Conservation (phyloP, 2,113 vertebrate genomes). For the Arothron firmamentum region DNA sequence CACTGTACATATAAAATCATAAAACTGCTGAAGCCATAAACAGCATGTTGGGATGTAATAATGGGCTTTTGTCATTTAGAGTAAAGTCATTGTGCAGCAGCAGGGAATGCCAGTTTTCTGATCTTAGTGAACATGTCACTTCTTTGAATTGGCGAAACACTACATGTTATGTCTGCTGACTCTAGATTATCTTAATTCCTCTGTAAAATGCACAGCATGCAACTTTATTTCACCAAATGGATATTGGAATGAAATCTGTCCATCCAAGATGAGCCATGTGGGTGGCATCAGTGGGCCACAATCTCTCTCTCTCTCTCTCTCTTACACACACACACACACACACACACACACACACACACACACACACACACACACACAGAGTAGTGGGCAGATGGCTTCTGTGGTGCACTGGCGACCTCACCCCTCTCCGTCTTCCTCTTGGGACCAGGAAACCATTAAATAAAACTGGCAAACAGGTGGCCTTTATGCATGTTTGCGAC, state of each 20-base stretch:
- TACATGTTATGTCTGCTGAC: background rate
- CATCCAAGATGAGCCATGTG: constrained; percentile 36
- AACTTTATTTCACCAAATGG: constrained; percentile 9
- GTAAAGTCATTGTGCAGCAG: too few relatives aligned
- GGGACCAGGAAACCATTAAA: constrained; percentile 40
- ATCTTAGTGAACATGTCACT: background rate
- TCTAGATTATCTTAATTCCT: constrained; percentile 25
- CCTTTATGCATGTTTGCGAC: constrained; percentile 7
- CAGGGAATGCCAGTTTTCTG: too few relatives aligned
- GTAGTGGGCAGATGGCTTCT: constrained; percentile 54
- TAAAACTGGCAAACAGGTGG: constrained; percentile 53
- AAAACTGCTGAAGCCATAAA: too few relatives aligned
- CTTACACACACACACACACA: constrained; percentile 20
- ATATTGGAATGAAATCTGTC: constrained; percentile 39
- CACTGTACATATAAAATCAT: too few relatives aligned
- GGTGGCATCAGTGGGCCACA: constrained; percentile 20
- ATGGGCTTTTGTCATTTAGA: too few relatives aligned
- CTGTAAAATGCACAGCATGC: constrained; percentile 25
- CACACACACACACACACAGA: constrained; percentile 8
- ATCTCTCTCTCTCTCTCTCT: too few relatives aligned
- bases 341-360: constrained; percentile 20
- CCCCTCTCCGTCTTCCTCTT: constrained; percentile 32
- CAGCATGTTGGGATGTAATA: too few relatives aligned
- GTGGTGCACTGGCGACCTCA: constrained; percentile 39
- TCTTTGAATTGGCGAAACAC: background rate